Base-by-base conservation (phyloP, 2,888 invertebrate species). In the Lithophane semibrunnea region DNA sequence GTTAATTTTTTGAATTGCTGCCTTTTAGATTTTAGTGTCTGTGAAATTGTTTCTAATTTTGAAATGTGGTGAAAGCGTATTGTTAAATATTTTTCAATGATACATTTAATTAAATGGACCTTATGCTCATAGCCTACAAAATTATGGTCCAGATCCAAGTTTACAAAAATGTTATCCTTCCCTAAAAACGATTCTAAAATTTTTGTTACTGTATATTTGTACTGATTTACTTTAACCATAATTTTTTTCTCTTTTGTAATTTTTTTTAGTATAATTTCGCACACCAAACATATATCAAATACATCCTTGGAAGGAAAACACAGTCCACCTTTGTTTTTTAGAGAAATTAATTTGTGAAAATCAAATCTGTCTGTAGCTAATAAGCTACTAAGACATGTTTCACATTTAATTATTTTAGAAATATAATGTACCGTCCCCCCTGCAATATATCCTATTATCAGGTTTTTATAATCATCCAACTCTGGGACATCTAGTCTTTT, bases 271-370 rank as follows among this genome's bases (percentile, higher is more conserved):
- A 67, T 37, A 37, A 54, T 13, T 67, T 67, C 52, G 37, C 67
- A 67, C 21, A 54, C 52, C 21, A 54, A 4, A 54, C 67, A 67
- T 67, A 67, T 67, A 0, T 49, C 67, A 21, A 67, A 67, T 37
- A 67, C 52, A 16, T 54, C 37, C 21, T 67, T 37, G 37, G 52
- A 67, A 37, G 67, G 67, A 54, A 37, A 54, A 67, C 52, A 54
- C 52, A 67, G 21, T 16, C 52, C 52, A 67, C 67, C 52, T 54
- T 67, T 67, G 52, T 54, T 67, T 67, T 54, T 54, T 16, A 18
- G 5, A 18, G 18, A 18, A 18, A 52, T 52, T 52, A 18, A 52
- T 18, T 52, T 52, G 18, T 67, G 67, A 29, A 66, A 66, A 66
- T 66, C 49, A 66, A 49, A 49, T 21, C 29, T 49, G 18, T 66